Evolutionary conservation across 2,113 vertebrate species (phyloP).

Genomic region (Aepyceros melampus): DNA sequence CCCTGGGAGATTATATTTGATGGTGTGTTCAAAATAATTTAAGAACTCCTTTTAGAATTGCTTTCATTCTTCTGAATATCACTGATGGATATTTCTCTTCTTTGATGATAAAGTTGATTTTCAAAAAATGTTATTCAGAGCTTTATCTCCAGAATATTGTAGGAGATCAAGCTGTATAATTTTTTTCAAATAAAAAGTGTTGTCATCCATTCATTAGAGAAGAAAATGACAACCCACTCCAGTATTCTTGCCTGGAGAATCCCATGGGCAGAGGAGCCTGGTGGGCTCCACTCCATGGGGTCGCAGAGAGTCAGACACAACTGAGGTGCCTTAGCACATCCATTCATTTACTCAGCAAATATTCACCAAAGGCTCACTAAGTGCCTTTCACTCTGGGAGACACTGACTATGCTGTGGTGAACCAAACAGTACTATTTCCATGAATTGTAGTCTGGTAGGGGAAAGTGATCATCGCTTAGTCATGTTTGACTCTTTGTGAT

Average conservation of each 20-base stretch:
- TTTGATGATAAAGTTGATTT: constrained; percentile 14
- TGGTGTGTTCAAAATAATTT: background rate
- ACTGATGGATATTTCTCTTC: background rate
- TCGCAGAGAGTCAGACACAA: background rate
- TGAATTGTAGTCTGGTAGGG: background rate
- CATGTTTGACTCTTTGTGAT: background rate
- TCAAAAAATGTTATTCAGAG: background rate
- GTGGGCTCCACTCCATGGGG: background rate
- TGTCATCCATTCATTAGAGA: background rate
- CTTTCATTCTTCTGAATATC: constrained; percentile 7
- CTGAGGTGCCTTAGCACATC: background rate
- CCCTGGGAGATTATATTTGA: background rate
- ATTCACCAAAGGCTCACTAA: background rate
- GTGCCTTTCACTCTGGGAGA: background rate
- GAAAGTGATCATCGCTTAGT: background rate
- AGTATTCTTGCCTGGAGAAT: background rate
- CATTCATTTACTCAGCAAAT: background rate
- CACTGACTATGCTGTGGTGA: background rate
- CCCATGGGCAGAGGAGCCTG: background rate
- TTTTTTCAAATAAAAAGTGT: background rate
- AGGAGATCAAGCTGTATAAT: background rate
- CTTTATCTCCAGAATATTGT: background rate
- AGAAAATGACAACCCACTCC: background rate
- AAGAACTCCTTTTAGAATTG: constrained; percentile 9
- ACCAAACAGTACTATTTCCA: background rate